Evolutionary conservation across 2,113 vertebrate genomes (phyloP).

Genomic region (Poeciliopsis retropinna): DNA sequence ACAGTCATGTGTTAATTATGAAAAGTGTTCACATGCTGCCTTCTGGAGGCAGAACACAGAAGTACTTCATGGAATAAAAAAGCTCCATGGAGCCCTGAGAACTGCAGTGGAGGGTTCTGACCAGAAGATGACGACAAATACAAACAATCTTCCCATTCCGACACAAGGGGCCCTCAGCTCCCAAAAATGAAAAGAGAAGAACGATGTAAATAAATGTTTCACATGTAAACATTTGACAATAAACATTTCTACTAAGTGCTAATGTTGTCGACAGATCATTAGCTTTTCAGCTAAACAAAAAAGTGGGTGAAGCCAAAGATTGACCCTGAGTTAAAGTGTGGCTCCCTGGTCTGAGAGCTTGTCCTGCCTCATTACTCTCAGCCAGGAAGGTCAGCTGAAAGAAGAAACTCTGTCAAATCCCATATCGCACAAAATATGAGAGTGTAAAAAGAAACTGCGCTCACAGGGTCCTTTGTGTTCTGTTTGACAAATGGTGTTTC

Average conservation of each 20-base stretch:
- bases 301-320: not conserved
- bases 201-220: not conserved
- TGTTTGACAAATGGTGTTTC: constrained; percentile 2
- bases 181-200: constrained; percentile 18
- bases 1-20: not conserved
- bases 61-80: not conserved
- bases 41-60: constrained; percentile 31
- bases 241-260: constrained; percentile 18
- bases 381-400: constrained; percentile 40
- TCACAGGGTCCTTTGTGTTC: not conserved
- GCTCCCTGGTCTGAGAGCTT: constrained; percentile 23
- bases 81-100: not conserved
- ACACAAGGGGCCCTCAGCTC: not conserved
- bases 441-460: constrained; percentile 28
- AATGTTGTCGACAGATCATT: constrained; percentile 37
- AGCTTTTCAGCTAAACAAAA: constrained; percentile 36
- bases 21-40: constrained; percentile 48
- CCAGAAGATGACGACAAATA: constrained; percentile 56
- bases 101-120: not conserved
- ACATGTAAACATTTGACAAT: constrained; percentile 19
- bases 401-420: constrained; percentile 17
- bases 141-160: constrained; percentile 15
- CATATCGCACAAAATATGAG: constrained; percentile 17
- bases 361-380: constrained; percentile 50
- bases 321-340: not conserved